Base-by-base conservation (phyloP, 2,888 invertebrate species). In the Synanthedon myopaeformis region DNA sequence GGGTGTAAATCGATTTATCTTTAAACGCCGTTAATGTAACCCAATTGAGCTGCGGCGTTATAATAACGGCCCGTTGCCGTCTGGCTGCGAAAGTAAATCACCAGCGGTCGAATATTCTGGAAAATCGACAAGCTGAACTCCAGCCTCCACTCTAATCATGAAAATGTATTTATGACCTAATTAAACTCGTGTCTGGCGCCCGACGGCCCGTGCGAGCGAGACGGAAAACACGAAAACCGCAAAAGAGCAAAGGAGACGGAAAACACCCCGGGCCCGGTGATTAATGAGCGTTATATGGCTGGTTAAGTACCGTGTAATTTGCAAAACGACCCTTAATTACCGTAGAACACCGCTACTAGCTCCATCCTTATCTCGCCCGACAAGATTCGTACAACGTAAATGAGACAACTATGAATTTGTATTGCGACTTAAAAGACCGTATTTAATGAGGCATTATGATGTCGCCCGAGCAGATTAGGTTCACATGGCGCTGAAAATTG, bases 231-330 rank as follows among this genome's bases (percentile, higher is more conserved):
- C 58, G 45, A 58, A 41, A 51, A 51, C 53, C 53, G 50, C 13
- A n/a, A 55, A 58, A 55, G 79, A 59, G 61, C 55, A 70, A 84
- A 64, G 60, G 76, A 71, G 79, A 80, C 59, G 58, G 62, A 61
- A 55, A 56, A 64, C 66, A 66, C 67, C 74, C 80, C 72, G 65
- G 23, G 67, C 63, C 69, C 70, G 72, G 88, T 91, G 90, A 91
- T 91, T 91, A 91, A 91, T 90, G 81, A 86, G 82, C 82, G 87
- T 90, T 90, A 89, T 90, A 90, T 90, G 90, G 90, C 89, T 90
- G 88, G 88, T 90, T 91, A 91, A 92, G 91, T 91, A 90, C 90
- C 91, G 89, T 91, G 91, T 91, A 91, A 91, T 91, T 91, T 91
- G 91, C 91, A 91, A 91, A 91, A 91, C 90, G 90, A 90, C 89